These are phyloP conservation scores for Aphaenogaster ashmeadi DNA, from an alignment of 1,140 invertebrate species.

Conservation along the genomic window DNA sequence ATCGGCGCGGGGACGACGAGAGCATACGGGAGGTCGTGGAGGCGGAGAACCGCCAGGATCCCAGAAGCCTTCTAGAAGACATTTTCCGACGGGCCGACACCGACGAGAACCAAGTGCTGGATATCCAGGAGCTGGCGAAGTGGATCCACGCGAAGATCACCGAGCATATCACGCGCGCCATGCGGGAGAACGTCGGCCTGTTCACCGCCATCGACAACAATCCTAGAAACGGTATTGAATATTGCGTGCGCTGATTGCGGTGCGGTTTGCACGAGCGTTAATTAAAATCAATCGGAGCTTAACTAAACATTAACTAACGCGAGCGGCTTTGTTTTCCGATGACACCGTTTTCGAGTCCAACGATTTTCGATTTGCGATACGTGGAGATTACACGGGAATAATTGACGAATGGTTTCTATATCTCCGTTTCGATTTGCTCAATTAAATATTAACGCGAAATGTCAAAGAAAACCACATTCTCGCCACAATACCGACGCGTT, in stretches of 20 bases:
- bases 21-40: slow-evolving; percentile 69
- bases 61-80: slow-evolving; percentile 85
- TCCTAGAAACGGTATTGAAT: slow-evolving; percentile 90
- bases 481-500: not conserved
- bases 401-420: not conserved
- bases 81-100: slow-evolving; percentile 90
- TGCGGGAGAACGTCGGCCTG: slow-evolving; percentile 91
- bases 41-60: slow-evolving; percentile 81
- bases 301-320: not conserved
- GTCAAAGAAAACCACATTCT: not conserved
- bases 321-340: not conserved
- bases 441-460: not conserved
- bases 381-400: not conserved
- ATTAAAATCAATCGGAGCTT: slow-evolving; percentile 5
- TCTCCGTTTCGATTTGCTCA: not conserved
- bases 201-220: slow-evolving; percentile 92
- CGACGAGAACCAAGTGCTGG: slow-evolving; percentile 89
- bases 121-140: slow-evolving; percentile 90
- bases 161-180: slow-evolving; percentile 92
- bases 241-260: not conserved
- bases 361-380: not conserved
- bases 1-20: slow-evolving; percentile 60
- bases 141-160: slow-evolving; percentile 93
- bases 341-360: not conserved
- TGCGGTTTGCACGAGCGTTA: not conserved